Conservation (phyloP, 1,140 invertebrate genomes). For the Drosophila erecta region DNA sequence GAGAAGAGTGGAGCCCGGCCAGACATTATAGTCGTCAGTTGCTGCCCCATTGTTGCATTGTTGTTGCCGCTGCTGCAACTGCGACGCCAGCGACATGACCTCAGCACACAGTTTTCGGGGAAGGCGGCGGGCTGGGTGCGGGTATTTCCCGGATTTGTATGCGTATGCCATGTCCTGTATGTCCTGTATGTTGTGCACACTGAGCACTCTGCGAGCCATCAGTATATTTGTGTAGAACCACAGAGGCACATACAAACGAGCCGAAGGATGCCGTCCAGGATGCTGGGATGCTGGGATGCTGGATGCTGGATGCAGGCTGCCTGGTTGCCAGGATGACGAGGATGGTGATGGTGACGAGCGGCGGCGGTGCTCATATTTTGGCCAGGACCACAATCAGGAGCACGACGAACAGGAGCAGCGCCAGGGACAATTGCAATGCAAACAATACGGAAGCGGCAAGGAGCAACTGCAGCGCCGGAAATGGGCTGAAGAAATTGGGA, state of each 20-base stretch:
- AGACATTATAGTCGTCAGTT: conserved; percentile 52
- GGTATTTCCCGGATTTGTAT: conserved; percentile 30
- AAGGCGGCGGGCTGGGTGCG: not conserved
- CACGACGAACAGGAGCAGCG: conserved; percentile 14
- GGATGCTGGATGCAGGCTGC: conserved; percentile 29
- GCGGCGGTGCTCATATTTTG: conserved; percentile 51
- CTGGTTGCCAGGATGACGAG: conserved; percentile 21
- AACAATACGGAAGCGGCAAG: conserved; percentile 58
- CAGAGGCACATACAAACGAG: conserved; percentile 63
- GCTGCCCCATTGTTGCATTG: conserved; percentile 21
- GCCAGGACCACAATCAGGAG: conserved; percentile 30
- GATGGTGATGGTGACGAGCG: conserved; percentile 16
- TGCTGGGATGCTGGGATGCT: conserved; percentile 21
- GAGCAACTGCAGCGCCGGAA: conserved; percentile 64
- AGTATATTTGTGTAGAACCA: conserved; percentile 80
- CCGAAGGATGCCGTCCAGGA: conserved; percentile 32
- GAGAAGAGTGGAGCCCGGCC: conserved; percentile 22
- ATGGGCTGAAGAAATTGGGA: conserved; percentile 49
- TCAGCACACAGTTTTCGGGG: conserved; percentile 70
- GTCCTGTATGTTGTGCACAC: conserved; percentile 30
- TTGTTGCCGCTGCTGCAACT: conserved; percentile 33
- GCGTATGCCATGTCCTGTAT: conserved; percentile 44
- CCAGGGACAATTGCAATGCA: conserved; percentile 72
- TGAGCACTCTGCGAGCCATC: conserved; percentile 49
- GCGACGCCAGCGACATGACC: conserved; percentile 76